Conservation (phyloP, 2,113 vertebrate species). For the Epinephelus cyanopodus region DNA sequence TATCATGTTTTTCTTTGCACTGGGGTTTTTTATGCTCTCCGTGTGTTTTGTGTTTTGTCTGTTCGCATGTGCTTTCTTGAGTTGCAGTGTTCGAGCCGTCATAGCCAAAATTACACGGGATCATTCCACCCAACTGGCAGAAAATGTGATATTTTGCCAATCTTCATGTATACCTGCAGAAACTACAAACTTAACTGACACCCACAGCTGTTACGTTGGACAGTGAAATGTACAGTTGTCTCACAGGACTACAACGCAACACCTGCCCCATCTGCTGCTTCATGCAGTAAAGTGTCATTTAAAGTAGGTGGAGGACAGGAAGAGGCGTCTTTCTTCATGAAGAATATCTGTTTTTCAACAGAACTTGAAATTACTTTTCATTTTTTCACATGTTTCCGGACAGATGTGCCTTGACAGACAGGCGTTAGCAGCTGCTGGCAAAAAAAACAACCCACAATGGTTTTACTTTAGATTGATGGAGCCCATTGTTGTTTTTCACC, state of each 20-base stretch:
- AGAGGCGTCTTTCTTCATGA: neutral
- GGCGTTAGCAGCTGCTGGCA: neutral
- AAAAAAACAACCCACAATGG: neutral
- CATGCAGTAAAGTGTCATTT: neutral
- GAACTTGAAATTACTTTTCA: neutral
- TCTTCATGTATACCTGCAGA: neutral
- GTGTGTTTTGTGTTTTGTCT: too few species aligned
- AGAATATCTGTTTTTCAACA: neutral
- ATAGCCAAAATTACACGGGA: too few species aligned
- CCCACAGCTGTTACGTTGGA: conserved; percentile 16
- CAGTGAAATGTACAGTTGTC: neutral
- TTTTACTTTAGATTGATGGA: neutral
- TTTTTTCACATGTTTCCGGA: neutral
- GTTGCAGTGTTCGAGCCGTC: too few species aligned
- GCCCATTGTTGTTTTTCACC: neutral
- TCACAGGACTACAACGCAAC: neutral
- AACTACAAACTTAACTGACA: neutral
- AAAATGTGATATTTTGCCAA: neutral
- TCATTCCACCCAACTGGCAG: too few species aligned
- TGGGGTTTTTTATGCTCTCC: too few species aligned
- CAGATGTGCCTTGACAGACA: neutral
- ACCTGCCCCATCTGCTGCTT: conserved; percentile 30
- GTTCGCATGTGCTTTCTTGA: too few species aligned
- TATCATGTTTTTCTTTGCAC: too few species aligned
- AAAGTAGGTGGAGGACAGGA: neutral